Base-by-base conservation (phyloP, 37 sponge, comb jelly and placozoan species). In the Crambe crambe region DNA sequence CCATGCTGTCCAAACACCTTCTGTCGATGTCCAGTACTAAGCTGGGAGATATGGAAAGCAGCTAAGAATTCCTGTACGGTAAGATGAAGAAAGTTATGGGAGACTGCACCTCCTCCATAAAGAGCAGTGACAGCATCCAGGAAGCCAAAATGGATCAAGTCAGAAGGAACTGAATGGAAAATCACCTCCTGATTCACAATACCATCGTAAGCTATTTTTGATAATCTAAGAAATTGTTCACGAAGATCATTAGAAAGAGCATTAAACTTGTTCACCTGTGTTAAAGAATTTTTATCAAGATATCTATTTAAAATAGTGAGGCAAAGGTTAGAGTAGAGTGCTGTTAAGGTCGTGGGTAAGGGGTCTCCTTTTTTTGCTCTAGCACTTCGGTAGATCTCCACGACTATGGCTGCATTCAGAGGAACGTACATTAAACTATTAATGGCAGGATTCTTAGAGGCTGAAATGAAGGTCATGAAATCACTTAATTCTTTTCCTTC, bases 51-150 rank as follows among this genome's bases (percentile, higher is more conserved):
- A 42, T 68, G 68, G 35, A 54, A 76, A 37, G 85, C 85, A 38
- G 85, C 85, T 41, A 84, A 58, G 40, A 79, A 86, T 65, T 86
- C 86, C 30, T 86, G 80, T 31, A 86, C 36, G 36, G 86, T 79
- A 25, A 79, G 68, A 61, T 86, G 80, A 56, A 78, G 80, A 66
- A 86, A 86, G 66, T 54, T 35, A 58, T 72, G 79, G 32, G 59
- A 74, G 21, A 36, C 69, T 68, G 12, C 31, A 31, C 74, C 44
- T 1, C 56, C 74, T 32, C 42, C 31, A 56, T 54, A 73, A 12
- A 73, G 74, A 26, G 27, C 31, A 43, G 56, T 73, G 8, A 25
- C 22, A 17, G 29, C 31, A 44, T 54, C 39, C 75, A 83, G 65
- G 34, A 83, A 75, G 27, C 83, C 83, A 37, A 83, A 34, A 41